Conservation (phyloP, 1,140 invertebrate genomes). For the Drosophila pseudoobscura region DNA sequence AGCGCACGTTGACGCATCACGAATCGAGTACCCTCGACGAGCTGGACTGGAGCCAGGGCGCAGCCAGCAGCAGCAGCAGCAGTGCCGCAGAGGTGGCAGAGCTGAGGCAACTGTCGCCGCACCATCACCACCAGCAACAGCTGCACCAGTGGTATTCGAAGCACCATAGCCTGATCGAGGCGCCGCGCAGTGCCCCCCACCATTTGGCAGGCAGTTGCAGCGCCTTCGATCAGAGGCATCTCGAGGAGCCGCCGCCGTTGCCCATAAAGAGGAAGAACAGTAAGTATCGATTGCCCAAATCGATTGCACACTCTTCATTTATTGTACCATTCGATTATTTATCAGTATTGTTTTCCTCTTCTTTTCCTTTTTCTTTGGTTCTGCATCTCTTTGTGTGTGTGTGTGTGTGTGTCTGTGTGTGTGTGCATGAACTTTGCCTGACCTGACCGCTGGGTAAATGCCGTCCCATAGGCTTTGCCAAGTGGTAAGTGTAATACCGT, state of each 20-base stretch:
- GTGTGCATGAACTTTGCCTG: constrained; percentile 19
- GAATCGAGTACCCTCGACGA: constrained; percentile 86
- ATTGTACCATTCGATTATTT: constrained; percentile 53
- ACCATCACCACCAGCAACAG: constrained; percentile 48
- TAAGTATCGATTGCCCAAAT: constrained; percentile 86
- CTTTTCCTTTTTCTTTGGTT: constrained; percentile 46
- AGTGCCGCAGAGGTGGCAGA: constrained; percentile 58
- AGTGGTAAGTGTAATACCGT: constrained; percentile 44
- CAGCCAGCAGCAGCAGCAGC: constrained; percentile 30
- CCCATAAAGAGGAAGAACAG: constrained; percentile 96
- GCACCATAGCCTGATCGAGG: constrained; percentile 78
- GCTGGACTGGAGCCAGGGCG: constrained; percentile 83
- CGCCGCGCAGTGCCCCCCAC: constrained; percentile 36
- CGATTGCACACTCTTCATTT: constrained; percentile 28
- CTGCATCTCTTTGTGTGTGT: constrained; percentile 34
- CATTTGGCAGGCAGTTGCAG: constrained; percentile 51
- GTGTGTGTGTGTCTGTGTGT: constrained; percentile 27
- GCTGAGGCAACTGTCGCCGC: constrained; percentile 55
- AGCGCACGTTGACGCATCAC: constrained; percentile 85
- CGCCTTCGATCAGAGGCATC: constrained; percentile 74
- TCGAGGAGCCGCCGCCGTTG: constrained; percentile 91
- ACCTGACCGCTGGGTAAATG: too few species aligned
- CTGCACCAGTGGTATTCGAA: constrained; percentile 70
- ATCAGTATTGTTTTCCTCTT: constrained; percentile 40
- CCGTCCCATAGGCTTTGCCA: constrained; percentile 26